phyloP scores from a whole-genome alignment of 2,888 invertebrate genomes.

The Adelphocoris suturalis region DNA sequence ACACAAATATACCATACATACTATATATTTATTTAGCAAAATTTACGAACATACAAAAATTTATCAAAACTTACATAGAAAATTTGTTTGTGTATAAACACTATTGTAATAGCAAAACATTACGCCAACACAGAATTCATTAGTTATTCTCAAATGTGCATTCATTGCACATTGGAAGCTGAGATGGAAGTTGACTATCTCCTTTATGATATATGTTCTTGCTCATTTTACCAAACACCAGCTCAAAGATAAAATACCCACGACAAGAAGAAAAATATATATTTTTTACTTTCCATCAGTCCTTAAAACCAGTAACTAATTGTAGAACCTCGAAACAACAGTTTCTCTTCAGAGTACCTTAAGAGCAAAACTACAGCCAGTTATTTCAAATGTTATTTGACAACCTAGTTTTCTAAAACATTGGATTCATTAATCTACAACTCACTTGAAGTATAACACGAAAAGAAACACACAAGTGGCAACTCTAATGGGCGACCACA shows the following conservation, averaged over 20 bases:
- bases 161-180: constrained; percentile 3
- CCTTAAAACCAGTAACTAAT: constrained; percentile 17
- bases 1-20: background rate
- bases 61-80: constrained; percentile 57
- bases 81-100: background rate
- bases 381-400: background rate
- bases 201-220: background rate
- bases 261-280: constrained; percentile 21
- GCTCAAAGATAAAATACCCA: constrained; percentile 22
- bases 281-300: constrained; percentile 21
- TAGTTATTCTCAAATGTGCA: background rate
- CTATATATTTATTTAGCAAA: constrained; percentile 55
- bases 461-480: too few species aligned
- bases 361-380: background rate
- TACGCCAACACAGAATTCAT: background rate
- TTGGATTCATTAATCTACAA: background rate
- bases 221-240: background rate
- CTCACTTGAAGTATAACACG: too few species aligned
- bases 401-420: constrained; percentile 6
- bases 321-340: constrained; percentile 1
- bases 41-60: constrained; percentile 59
- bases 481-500: too few species aligned
- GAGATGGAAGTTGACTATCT: constrained; percentile 19
- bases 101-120: constrained; percentile 1
- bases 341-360: background rate